Base-by-base conservation (phyloP, 2,113 vertebrate genomes). In the Trematocara stigmaticum region DNA sequence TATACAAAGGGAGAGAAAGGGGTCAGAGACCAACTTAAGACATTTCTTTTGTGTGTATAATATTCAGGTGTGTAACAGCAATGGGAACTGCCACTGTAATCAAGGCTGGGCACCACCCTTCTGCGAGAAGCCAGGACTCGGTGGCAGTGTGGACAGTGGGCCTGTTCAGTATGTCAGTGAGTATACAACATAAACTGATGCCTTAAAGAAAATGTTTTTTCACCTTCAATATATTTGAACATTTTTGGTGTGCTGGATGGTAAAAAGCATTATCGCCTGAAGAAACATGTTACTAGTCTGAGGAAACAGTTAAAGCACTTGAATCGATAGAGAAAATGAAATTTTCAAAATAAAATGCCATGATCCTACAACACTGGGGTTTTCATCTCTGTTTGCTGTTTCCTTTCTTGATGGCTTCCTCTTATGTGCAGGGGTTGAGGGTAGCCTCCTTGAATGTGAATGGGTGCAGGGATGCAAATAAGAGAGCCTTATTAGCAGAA, bases 51-150 rank as follows among this genome's bases (percentile, higher is more conserved):
- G 35, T 20, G 13, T 88, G 29, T 88, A 47, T 83, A 8, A 20
- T 69, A 57, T 47, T 11, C 78, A 99, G 98, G 97, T 99, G 35
- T 99, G 98, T 92, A 99, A 99, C 94, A 99, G 97, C 93, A 99
- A 99, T 84, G 90, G 88, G 69, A 98, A 99, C 94, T 99, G 98
- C 84, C 98, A 99, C 93, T 99, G 98, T 10, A 91, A 95, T 8
- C 93, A 95, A 0, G 97, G 97, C 51, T 99, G 98, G 98, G 98
- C 97, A 0, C 98, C 98, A 0, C 98, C 98, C 0, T 97, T 87
- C 94, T 99, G 98, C 6, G 96, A 98, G 86, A 96, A 97, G 91
- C 96, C 97, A 0, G 98, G 98, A 2, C 94, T 97, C 0, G 98
- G 98, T 0, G 98, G 98, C 78, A 99, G 98, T 0, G 91, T 97